phyloP scores from a whole-genome alignment of 2,113 vertebrate genomes.

The Datnioides undecimradiatus region DNA sequence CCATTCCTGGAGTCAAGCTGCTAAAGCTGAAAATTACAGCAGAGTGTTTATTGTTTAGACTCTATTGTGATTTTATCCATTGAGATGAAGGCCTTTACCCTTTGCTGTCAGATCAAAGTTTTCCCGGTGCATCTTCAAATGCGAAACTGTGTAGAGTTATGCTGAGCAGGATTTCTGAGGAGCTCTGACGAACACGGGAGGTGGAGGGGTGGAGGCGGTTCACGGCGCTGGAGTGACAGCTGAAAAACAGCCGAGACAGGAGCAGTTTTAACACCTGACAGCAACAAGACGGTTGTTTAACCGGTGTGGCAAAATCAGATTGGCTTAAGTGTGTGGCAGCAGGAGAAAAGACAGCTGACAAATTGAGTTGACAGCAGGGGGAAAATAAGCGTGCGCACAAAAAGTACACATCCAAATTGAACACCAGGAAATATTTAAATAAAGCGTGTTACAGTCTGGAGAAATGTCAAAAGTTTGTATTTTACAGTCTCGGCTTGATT shows the following conservation, averaged over 20 bases:
- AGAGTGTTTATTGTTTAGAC: slow-evolving; percentile 20
- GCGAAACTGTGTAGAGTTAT: slow-evolving; percentile 23
- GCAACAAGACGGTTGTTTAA: slow-evolving; percentile 54
- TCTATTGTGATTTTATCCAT: not conserved
- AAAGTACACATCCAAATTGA: slow-evolving; percentile 10
- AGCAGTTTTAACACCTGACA: slow-evolving; percentile 50
- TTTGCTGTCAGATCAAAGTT: slow-evolving; percentile 37
- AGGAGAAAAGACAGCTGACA: slow-evolving; percentile 33
- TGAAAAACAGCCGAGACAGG: slow-evolving; percentile 54
- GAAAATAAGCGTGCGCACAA: slow-evolving; percentile 4
- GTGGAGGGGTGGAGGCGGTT: slow-evolving; percentile 27
- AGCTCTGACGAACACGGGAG: slow-evolving; percentile 17
- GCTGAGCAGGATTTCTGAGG: slow-evolving; percentile 23
- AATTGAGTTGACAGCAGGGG: slow-evolving; percentile 44
- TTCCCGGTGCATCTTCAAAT: not conserved
- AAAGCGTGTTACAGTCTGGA: not conserved
- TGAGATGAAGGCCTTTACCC: slow-evolving; percentile 2
- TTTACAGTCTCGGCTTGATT: not conserved
- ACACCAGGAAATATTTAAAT: not conserved
- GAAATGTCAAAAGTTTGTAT: not conserved
- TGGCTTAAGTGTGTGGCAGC: slow-evolving; percentile 16
- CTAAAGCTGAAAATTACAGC: too few relatives aligned
- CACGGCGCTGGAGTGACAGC: slow-evolving; percentile 54
- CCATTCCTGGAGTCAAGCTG: not conserved
- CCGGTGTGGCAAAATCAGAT: slow-evolving; percentile 57